Base-by-base conservation (phyloP, 2,888 invertebrate species). In the Mythimna impura region DNA sequence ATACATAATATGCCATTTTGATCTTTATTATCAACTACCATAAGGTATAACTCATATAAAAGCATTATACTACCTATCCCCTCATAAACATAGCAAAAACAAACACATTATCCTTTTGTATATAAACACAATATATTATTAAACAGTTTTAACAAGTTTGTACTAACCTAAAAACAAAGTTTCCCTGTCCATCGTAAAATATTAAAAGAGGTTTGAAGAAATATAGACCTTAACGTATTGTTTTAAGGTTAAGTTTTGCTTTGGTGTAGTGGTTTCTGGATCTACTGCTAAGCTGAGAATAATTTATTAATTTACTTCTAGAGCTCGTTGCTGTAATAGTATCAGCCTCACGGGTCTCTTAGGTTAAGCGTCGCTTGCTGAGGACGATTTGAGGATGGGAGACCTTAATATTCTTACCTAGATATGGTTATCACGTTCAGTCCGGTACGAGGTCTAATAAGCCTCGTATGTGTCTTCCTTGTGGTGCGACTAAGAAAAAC, bases 61-160 rank as follows among this genome's bases (percentile, higher is more conserved):
- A 74, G 36, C 22, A 34, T 17, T 55, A 4, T 63, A 22, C 12
- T 52, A 55, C 40, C 5, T n/a, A 25, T 25, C 34, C 50, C n/a
- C 43, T 36, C 34, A 25, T 22, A 57, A 69, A 81, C 60, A 62
- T 40, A 1, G 30, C 25, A 62, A 65, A 62, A 80, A 71, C 75
- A 81, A 80, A 80, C 70, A 66, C 66, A 76, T 54, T 61, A 54
- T 55, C 69, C 50, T 71, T 60, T 71, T 63, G 61, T 47, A 60
- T 40, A 52, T 30, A 43, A 69, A 57, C 60, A 61, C 52, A 77
- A 78, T 78, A 61, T 64, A 77, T 77, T 78, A 79, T 74, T 74
- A 71, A 80, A 74, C 64, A 60, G 50, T 74, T 81, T 71, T 62
- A 60, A 43, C 70, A 80, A 74, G 22, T 74, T 68, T 20, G 22